Evolutionary conservation across 37 sponge, comb jelly and placozoan species (phyloP), one percentile per base, ranked within the genome.

Genomic region (Hexactinellida sp.): DNA sequence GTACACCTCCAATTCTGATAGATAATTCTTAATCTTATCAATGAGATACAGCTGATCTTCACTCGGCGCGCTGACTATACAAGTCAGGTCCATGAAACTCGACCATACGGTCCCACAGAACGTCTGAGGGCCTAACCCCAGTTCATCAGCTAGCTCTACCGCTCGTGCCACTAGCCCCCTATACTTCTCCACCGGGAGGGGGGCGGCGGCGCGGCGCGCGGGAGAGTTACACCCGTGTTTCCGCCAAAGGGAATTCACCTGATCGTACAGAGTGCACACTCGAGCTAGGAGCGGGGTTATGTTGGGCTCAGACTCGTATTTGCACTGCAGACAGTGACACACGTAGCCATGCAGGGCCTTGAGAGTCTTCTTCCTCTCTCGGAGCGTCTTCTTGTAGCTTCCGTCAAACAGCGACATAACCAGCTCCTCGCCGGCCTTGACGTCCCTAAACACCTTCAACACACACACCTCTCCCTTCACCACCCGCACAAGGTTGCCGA

Each of bases 381-480:
- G 21, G 25, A 63, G 13, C 3, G 21, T 7, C 34, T 32, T 23
- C 3, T 63, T 25, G 34, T 21, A 63, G 13, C 28, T n/a, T 63
- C 76, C 76, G 28, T 63, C 76, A 63, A 63, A 63, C 21, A 7
- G 5, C 5, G 76, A 63, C 25, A 63, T 63, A 25, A 63, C 3
- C 13, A 63, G 13, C 34, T 63, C 76, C 34, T 63, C 76, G 3
- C 76, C 76, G 3, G 21, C 30, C 34, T 63, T 63, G 5, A 63
- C 76, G 13, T 63, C 76, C 30, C 30, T 63, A 63, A 63, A 63
- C 3, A 63, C 76, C 34, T 63, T 63, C 76, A 63, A 63, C 3
- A 63, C 76, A n/a, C 76, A 63, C 3, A 63, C 34, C 13, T 63
- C 76, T 63, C 76, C 76, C 34, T 63, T 63, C 76, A n/a, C 76